These are phyloP conservation scores for Amia ocellicauda DNA, from an alignment of 2,113 vertebrate species.

Conservation along the genomic window DNA sequence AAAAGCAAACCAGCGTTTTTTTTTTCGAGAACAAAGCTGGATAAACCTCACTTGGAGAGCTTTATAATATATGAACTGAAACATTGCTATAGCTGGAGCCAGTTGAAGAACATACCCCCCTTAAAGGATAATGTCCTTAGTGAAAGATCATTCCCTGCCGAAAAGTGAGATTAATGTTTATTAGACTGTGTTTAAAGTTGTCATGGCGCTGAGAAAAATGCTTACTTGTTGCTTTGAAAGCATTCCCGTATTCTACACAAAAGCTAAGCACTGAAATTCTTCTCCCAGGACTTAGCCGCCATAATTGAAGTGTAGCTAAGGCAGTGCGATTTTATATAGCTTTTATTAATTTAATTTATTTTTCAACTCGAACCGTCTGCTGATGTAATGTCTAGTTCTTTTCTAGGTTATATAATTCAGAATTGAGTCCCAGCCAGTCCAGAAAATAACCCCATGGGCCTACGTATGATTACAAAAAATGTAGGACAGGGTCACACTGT, in stretches of 20 bases:
- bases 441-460: neutral
- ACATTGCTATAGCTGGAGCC: neutral
- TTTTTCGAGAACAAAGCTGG: neutral
- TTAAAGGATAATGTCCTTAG: neutral
- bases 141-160: neutral
- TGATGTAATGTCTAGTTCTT: constrained; percentile 2
- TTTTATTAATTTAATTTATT: neutral
- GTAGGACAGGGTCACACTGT: too few relatives aligned
- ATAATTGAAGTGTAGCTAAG: neutral
- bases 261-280: neutral
- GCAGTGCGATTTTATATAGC: neutral
- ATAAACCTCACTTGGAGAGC: neutral
- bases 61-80: neutral
- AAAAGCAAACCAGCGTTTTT: neutral
- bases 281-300: neutral
- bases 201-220: constrained; percentile 1
- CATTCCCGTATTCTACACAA: neutral
- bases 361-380: neutral
- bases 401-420: neutral
- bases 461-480: too few relatives aligned
- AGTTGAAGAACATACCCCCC: neutral
- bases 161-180: neutral
- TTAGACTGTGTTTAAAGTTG: neutral
- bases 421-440: neutral
- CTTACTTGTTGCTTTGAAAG: neutral